Percentiles rank a stretch among this genome's conserved stretches.
Evolutionary conservation across 1,140 invertebrate species (phyloP).

Genomic region (Pararge aegeria): DNA sequence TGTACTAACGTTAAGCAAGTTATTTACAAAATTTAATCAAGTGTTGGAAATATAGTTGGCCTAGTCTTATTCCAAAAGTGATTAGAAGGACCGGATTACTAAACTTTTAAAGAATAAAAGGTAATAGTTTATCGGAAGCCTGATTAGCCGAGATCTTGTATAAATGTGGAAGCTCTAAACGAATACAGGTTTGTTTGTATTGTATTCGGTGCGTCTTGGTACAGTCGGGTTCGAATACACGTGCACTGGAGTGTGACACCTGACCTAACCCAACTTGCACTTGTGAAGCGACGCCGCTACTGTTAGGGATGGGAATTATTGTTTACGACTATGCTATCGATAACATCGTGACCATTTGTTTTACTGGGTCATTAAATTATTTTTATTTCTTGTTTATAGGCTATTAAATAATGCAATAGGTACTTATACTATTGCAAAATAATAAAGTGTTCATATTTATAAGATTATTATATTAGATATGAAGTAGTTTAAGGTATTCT

Average conservation of each 20-base stretch:
- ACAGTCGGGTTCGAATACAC: conserved; percentile 23
- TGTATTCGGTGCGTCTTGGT: conserved; percentile 22
- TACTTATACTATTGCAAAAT: background rate
- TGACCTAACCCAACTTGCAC: conserved; percentile 73
- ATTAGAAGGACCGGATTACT: too few relatives aligned
- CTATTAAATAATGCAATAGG: background rate
- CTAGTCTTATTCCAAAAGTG: too few relatives aligned
- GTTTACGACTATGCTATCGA: conserved; percentile 2
- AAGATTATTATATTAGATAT: too few relatives aligned
- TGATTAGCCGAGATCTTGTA: background rate
- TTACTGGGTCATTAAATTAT: background rate
- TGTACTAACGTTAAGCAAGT: too few relatives aligned
- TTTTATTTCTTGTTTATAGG: background rate
- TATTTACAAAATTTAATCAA: too few relatives aligned
- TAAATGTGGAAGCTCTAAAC: conserved; percentile 2
- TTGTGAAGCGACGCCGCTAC: conserved; percentile 50
- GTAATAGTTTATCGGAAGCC: background rate
- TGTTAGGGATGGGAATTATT: conserved; percentile 33
- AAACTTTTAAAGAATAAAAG: too few relatives aligned
- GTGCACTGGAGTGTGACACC: conserved; percentile 62
- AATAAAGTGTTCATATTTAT: too few relatives aligned
- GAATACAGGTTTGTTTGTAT: conserved; percentile 14
- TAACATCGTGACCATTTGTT: background rate
- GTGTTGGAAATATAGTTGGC: too few relatives aligned
- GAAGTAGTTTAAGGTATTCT: too few relatives aligned